Conservation (phyloP, 2,888 invertebrate species). For the Lepidochrysops patricia region DNA sequence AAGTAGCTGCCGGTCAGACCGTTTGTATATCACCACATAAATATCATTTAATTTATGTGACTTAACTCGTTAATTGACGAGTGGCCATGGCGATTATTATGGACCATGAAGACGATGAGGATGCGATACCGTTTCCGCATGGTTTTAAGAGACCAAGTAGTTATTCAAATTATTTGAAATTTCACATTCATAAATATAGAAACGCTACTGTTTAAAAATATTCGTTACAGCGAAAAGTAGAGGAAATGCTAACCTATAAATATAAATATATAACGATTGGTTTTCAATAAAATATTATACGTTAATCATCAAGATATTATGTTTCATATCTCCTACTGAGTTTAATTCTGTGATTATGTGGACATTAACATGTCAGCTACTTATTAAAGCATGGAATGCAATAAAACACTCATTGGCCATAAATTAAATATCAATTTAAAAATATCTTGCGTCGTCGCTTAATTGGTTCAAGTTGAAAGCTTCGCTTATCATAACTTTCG, state of each 20-base stretch:
- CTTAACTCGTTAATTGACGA: slow-evolving; percentile 31
- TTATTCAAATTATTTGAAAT: not conserved
- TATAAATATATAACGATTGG: not conserved
- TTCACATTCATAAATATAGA: not conserved
- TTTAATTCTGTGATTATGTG: not conserved
- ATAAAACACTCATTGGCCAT: not conserved
- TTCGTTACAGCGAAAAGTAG: not conserved
- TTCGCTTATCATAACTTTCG: not conserved
- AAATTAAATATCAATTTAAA: not conserved
- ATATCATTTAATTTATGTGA: slow-evolving; percentile 30
- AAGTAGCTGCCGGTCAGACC: slow-evolving; percentile 17
- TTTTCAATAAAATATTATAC: not conserved
- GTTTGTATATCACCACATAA: slow-evolving; percentile 28
- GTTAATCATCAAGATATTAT: not conserved
- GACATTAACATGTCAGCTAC: not conserved
- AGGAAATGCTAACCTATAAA: not conserved
- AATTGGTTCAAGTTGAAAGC: not conserved
- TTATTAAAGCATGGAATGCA: not conserved
- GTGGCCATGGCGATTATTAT: slow-evolving; percentile 18
- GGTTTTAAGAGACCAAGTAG: not conserved
- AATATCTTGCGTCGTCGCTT: not conserved
- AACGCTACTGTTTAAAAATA: not conserved
- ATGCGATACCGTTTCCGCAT: slow-evolving; percentile 4
- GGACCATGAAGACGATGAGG: slow-evolving; percentile 13
- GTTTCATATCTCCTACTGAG: slow-evolving; percentile 4